phyloP scores from a whole-genome alignment of 2,113 vertebrate genomes.

The Rhipidura dahli region DNA sequence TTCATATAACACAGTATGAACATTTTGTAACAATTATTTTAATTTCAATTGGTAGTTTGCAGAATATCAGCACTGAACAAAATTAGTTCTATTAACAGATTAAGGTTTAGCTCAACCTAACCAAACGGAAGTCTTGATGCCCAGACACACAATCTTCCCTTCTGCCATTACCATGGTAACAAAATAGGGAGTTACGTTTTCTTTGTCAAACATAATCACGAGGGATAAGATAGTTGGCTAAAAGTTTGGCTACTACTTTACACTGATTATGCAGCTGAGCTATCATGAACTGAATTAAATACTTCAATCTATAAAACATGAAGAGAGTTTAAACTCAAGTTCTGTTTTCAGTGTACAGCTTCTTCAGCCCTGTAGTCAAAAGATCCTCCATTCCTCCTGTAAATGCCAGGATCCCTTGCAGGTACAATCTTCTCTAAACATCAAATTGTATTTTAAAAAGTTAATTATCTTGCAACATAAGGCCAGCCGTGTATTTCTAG shows the following conservation, averaged over 20 bases:
- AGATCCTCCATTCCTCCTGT: not conserved
- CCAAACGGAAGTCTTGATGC: not conserved
- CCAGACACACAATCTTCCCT: not conserved
- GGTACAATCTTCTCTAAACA: not conserved
- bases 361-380: not conserved
- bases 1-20: not conserved
- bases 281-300: not conserved
- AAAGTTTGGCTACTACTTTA: not conserved
- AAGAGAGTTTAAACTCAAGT: not conserved
- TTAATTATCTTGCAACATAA: not conserved
- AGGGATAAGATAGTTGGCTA: not conserved
- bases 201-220: not conserved
- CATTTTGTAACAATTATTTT: not conserved
- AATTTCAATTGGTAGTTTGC: not conserved
- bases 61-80: not conserved
- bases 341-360: not conserved
- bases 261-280: not conserved
- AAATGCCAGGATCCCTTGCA: not conserved
- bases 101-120: not conserved
- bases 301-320: not conserved
- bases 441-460: not conserved
- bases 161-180: not conserved
- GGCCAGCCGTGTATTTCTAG: not conserved
- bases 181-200: not conserved
- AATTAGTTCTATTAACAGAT: not conserved